Percentiles rank a stretch among this genome's conserved stretches.
Conservation (phyloP, 2,113 vertebrate genomes). For the Papio anubis region DNA sequence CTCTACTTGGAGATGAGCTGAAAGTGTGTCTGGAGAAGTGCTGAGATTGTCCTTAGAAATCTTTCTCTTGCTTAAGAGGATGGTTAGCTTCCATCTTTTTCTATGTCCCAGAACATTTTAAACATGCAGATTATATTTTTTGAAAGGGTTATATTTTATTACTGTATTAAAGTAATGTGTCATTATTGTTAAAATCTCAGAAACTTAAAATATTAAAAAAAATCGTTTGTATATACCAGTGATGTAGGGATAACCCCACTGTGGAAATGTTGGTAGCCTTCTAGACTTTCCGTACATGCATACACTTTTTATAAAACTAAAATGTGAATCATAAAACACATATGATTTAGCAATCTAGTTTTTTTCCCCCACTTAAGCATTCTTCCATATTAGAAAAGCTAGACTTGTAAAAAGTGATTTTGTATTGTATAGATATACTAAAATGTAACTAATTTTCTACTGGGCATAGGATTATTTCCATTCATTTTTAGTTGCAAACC, state of each 20-base stretch:
- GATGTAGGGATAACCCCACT: neutral
- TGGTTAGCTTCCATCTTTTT: neutral
- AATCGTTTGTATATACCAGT: neutral
- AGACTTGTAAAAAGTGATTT: constrained; percentile 1
- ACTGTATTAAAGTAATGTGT: neutral
- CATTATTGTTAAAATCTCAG: neutral
- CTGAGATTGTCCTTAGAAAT: neutral
- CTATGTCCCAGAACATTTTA: neutral
- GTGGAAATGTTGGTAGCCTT: neutral
- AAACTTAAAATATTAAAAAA: neutral
- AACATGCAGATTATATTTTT: neutral
- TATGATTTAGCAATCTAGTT: neutral
- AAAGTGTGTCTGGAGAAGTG: neutral
- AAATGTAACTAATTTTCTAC: neutral
- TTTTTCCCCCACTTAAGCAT: neutral
- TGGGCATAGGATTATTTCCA: neutral
- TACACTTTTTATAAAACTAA: neutral
- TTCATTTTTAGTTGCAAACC: neutral
- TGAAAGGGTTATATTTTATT: neutral
- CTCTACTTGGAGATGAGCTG: neutral
- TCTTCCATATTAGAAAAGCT: constrained; percentile 21
- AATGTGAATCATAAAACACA: neutral
- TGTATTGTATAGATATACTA: neutral
- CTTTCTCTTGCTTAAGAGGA: neutral
- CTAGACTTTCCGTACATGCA: neutral